Percentiles rank a stretch among this genome's conserved stretches.
These are phyloP conservation scores for Melanostoma mellinum DNA, from an alignment of 2,888 invertebrate genomes.

Conservation along the genomic window DNA sequence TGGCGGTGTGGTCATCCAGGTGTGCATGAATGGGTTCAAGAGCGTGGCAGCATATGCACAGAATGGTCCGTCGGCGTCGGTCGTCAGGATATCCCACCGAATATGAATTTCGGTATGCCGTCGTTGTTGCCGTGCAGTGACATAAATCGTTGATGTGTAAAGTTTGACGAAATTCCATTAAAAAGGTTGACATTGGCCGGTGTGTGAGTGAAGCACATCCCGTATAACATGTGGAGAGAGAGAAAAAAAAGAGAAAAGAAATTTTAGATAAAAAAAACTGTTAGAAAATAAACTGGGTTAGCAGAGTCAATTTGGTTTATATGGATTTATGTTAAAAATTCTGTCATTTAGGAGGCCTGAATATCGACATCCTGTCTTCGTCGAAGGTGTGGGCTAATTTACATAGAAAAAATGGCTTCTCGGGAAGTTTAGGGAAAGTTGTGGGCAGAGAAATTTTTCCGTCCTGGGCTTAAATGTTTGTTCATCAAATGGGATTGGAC, in stretches of 20 bases:
- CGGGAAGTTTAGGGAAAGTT: no score
- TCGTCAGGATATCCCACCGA: constrained; percentile 33
- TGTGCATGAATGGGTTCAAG: constrained; percentile 54
- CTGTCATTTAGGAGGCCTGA: no score
- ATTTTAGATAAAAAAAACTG: background rate
- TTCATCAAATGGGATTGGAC: no score
- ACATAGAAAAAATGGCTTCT: no score
- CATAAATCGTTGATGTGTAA: constrained; percentile 65
- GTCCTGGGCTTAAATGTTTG: no score
- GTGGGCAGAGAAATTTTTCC: no score
- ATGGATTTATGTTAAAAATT: no score
- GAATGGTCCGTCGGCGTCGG: background rate
- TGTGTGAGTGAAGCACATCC: constrained; percentile 47
- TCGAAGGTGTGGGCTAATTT: no score
- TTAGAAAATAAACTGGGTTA: no score
- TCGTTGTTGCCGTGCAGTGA: constrained; percentile 56
- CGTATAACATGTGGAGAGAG: constrained; percentile 36
- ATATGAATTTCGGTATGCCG: constrained; percentile 46
- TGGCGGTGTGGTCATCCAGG: constrained; percentile 46
- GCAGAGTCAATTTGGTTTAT: no score
- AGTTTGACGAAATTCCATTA: constrained; percentile 65
- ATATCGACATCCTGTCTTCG: no score
- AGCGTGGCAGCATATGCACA: constrained; percentile 15
- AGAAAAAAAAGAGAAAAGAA: constrained; percentile 15
- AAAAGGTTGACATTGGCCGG: constrained; percentile 62